A percentile compares a stretch with the other conserved stretches of the same genome.
phyloP scores from a whole-genome alignment of 2,113 vertebrate genomes.

The Datnioides undecimradiatus region DNA sequence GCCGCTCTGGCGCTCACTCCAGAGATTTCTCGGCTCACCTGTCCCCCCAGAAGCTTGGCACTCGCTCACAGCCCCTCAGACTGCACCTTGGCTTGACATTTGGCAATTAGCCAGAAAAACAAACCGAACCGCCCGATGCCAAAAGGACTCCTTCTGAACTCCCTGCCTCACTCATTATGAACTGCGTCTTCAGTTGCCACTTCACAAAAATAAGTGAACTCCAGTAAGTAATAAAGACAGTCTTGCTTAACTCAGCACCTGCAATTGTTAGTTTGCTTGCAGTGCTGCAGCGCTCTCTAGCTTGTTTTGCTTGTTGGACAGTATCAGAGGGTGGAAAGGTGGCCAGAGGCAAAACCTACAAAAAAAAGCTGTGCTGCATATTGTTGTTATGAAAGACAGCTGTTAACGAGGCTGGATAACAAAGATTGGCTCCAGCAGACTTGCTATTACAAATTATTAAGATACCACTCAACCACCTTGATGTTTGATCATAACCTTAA shows the following conservation, averaged over 20 bases:
- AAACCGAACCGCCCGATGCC: neutral
- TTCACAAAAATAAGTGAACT: slow-evolving; percentile 4
- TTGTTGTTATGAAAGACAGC: neutral
- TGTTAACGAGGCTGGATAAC: neutral
- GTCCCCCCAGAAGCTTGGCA: neutral
- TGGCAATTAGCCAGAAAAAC: neutral
- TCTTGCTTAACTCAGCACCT: slow-evolving; percentile 15
- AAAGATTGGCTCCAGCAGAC: neutral
- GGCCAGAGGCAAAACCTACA: neutral
- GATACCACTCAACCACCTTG: too few species aligned
- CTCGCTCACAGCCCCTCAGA: neutral
- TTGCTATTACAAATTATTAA: neutral
- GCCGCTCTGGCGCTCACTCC: neutral
- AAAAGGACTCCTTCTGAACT: neutral
- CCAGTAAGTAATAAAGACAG: neutral
- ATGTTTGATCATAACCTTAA: too few species aligned
- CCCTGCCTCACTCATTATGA: slow-evolving; percentile 9
- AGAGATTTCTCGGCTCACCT: neutral
- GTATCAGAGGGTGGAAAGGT: neutral
- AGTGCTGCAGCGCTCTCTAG: neutral
- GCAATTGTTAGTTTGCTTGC: neutral
- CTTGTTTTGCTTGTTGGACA: neutral
- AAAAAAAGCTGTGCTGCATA: neutral
- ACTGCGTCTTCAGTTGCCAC: neutral
- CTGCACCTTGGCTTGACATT: neutral